Evolutionary conservation across 1,140 invertebrate genomes (phyloP), one percentile per base, ranked within the genome.

Genomic region (Lepidurus arcticus): DNA sequence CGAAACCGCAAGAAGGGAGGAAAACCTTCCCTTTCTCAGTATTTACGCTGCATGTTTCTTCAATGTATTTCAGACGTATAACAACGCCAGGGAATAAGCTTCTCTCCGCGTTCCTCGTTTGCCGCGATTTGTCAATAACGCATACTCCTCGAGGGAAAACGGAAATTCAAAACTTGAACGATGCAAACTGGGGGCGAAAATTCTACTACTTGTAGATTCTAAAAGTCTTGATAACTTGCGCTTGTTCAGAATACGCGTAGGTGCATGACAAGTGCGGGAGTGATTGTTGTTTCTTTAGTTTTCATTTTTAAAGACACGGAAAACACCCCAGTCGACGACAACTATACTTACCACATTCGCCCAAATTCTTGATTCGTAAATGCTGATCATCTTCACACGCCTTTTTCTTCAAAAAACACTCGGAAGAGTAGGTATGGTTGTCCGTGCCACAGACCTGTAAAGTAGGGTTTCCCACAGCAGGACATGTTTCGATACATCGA

Each of bases 351-450:
- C 53, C 53, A 65, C 53, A 65, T 21, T 65, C 53, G 53, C 53
- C 53, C 1, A 65, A 65, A 21, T 65, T 65, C 53, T 65, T 65
- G 53, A 65, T 65, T 7, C 53, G 53, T 65, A 65, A 21, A 1
- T 65, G 53, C 13, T 65, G 53, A 65, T 65, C 21, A 65, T 65
- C 16, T 65, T 65, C 53, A 65, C 93, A 95, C 75, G 91, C 92
- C 16, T 92, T 92, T 74, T 93, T 88, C 82, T 92, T 93, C 42
- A 95, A 85, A 75, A 91, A 89, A 83, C 93, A 96, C 81, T 91
- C 89, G 81, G 93, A 94, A 42, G 88, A 87, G 83, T 95, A 96
- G 0, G 92, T 93, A 79, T 89, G 90, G 9, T 92, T 92, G 81
- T 96, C 92, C 10, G 92, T 94, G 45, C 82, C 82, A 75, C 82